phyloP scores from a whole-genome alignment of 1,140 invertebrate species.

The Trichoplusia ni region DNA sequence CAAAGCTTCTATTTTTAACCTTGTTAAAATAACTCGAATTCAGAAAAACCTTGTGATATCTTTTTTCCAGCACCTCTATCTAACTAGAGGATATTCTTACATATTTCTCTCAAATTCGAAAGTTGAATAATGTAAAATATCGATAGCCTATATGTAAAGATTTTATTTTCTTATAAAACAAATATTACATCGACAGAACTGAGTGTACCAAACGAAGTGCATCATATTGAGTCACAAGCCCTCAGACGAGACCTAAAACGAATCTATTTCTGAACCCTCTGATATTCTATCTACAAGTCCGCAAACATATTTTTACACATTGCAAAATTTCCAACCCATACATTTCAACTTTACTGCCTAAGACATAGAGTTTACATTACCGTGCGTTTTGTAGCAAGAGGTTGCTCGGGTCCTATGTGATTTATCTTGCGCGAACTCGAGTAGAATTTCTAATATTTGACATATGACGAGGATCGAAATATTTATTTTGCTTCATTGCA shows the following conservation, averaged over 20 bases:
- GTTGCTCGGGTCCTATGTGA: background rate
- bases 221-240: background rate
- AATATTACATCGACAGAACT: too few relatives aligned
- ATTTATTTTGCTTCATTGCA: constrained; percentile 7
- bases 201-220: too few relatives aligned
- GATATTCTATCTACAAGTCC: constrained; percentile 1
- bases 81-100: too few relatives aligned
- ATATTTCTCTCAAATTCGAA: too few relatives aligned
- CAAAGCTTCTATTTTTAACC: too few relatives aligned
- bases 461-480: constrained; percentile 10
- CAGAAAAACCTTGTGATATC: too few relatives aligned
- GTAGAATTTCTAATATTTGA: constrained; percentile 20
- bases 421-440: constrained; percentile 22
- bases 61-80: too few relatives aligned
- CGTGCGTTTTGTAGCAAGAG: background rate
- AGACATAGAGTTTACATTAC: background rate
- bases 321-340: background rate
- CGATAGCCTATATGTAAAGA: too few relatives aligned
- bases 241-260: background rate
- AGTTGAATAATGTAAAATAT: too few relatives aligned
- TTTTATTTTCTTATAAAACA: too few relatives aligned
- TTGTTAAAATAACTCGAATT: too few relatives aligned
- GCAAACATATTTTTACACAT: background rate
- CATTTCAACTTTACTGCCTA: background rate
- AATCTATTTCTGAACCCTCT: constrained; percentile 12